Conservation (phyloP, 2,888 invertebrate genomes). For the Idaea dimidiata region DNA sequence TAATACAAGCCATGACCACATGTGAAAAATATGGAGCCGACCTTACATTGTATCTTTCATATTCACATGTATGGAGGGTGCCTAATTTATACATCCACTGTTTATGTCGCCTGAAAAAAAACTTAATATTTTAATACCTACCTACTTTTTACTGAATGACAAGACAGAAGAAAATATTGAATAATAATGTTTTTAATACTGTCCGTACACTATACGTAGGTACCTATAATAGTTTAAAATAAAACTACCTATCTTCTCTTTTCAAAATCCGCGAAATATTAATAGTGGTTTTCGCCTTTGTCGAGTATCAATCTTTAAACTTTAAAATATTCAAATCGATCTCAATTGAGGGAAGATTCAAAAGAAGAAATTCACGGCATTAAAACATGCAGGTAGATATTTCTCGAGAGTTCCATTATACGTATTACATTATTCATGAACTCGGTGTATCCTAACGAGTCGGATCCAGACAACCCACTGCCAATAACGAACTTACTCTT, state of each 20-base stretch:
- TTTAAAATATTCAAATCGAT: conserved; percentile 53
- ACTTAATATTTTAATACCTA: too few relatives aligned
- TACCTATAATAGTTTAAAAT: too few relatives aligned
- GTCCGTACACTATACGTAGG: too few relatives aligned
- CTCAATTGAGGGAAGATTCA: conserved; percentile 48
- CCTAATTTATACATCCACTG: not conserved
- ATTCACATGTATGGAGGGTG: conserved; percentile 17
- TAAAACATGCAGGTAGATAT: conserved; percentile 72
- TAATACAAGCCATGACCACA: conserved; percentile 18
- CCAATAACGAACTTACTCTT: conserved; percentile 72
- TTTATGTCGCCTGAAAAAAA: not conserved
- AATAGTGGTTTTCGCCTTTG: not conserved
- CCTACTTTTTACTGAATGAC: not conserved
- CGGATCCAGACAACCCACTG: conserved; percentile 61
- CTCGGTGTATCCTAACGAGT: conserved; percentile 69
- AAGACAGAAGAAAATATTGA: too few relatives aligned
- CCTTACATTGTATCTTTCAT: conserved; percentile 25
- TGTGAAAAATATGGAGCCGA: conserved; percentile 10
- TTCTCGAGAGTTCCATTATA: conserved; percentile 65
- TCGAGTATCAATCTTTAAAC: conserved; percentile 22
- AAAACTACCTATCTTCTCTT: too few relatives aligned
- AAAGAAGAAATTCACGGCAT: conserved; percentile 62
- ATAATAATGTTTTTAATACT: too few relatives aligned
- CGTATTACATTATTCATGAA: conserved; percentile 75
- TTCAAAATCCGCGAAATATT: too few relatives aligned